Evolutionary conservation across 2,888 invertebrate species (phyloP).

Genomic region (Stenotaenia linearis): DNA sequence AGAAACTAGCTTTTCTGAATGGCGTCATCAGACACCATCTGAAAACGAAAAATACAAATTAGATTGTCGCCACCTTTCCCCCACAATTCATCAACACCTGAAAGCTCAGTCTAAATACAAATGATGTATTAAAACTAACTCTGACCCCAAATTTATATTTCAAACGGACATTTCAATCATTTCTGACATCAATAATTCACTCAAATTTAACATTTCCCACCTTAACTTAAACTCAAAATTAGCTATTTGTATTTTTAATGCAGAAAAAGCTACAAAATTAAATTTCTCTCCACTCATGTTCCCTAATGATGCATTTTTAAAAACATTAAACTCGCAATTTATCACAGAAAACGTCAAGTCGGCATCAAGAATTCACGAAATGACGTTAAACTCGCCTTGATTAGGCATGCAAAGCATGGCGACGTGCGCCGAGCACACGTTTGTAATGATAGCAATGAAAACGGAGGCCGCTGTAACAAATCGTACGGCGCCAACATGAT

Average conservation of each 20-base stretch:
- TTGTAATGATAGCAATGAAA: conserved; percentile 26
- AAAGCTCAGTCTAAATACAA: conserved; percentile 6
- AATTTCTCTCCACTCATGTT: background rate
- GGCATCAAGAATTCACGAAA: conserved; percentile 19
- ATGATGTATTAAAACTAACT: conserved; percentile 14
- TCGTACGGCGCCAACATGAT: conserved; percentile 26
- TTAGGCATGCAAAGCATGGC: conserved; percentile 14
- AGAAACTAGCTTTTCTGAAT: background rate
- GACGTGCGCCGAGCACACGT: conserved; percentile 26
- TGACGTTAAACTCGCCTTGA: background rate
- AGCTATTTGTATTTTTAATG: background rate
- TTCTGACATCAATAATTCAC: background rate
- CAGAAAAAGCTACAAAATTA: background rate
- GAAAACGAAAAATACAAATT: background rate
- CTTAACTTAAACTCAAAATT: too few relatives aligned
- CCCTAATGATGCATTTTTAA: background rate
- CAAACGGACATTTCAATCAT: background rate
- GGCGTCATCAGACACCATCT: background rate
- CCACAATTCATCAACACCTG: conserved; percentile 6
- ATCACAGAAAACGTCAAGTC: background rate
- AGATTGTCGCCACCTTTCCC: background rate
- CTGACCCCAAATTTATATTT: background rate
- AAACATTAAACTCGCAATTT: background rate
- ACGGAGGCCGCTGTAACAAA: conserved; percentile 26
- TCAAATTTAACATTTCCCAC: too few relatives aligned